Conservation (phyloP, 1,140 invertebrate genomes). For the Aradophagus sp. region DNA sequence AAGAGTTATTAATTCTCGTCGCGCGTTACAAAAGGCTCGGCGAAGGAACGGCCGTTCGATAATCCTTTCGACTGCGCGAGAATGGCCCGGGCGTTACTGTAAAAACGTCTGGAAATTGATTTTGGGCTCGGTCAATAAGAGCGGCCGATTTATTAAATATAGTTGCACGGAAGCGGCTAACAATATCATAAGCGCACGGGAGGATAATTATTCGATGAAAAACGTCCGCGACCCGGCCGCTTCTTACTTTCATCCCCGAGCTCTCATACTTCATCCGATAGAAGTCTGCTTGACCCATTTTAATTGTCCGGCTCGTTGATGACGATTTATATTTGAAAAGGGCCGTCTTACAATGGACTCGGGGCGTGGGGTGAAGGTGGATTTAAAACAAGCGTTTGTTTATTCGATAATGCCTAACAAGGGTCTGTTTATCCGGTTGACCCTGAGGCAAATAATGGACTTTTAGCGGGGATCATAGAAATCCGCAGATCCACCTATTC, state of each 20-base stretch:
- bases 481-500: constrained; percentile 20
- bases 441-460: constrained; percentile 5
- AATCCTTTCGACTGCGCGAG: constrained; percentile 11
- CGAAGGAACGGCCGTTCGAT: constrained; percentile 15
- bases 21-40: constrained; percentile 8
- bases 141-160: no score
- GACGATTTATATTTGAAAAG: not conserved
- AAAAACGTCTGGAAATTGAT: no score
- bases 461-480: constrained; percentile 8
- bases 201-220: no score
- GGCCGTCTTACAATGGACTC: not conserved
- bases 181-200: no score
- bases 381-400: no score
- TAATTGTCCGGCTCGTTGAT: constrained; percentile 17
- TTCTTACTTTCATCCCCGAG: not conserved
- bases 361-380: no score
- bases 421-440: no score
- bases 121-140: constrained; percentile 4
- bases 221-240: not conserved
- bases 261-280: constrained; percentile 8
- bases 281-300: constrained; percentile 26
- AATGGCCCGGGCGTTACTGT: no score
- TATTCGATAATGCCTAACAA: no score
- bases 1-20: constrained; percentile 2
- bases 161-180: no score